Conservation (phyloP, 2,797 vertebrate genomes). For the Oceanodroma leucorhoa region DNA sequence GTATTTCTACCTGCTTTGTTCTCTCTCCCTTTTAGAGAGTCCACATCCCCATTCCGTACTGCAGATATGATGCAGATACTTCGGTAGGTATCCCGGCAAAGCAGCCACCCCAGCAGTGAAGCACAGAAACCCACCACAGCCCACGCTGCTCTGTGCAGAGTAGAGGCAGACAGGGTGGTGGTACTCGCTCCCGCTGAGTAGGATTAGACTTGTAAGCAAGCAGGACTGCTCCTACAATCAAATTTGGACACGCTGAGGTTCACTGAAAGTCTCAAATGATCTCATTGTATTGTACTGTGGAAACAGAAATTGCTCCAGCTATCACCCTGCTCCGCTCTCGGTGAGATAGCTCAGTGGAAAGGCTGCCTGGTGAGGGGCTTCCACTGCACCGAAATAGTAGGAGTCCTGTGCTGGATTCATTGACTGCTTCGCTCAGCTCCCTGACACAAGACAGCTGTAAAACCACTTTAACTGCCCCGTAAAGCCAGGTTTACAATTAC, state of each 20-base stretch:
- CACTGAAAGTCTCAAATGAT: background rate
- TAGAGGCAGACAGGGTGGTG: background rate
- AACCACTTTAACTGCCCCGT: background rate
- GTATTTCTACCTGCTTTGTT: background rate
- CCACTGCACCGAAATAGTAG: background rate
- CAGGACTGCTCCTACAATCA: background rate
- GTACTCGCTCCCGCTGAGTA: background rate
- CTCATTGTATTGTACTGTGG: background rate
- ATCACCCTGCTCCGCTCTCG: background rate
- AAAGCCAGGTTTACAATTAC: background rate
- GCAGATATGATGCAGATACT: background rate
- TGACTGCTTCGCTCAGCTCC: background rate
- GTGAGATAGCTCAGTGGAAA: background rate
- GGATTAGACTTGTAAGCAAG: background rate
- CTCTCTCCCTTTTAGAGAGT: background rate
- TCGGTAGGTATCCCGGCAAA: background rate
- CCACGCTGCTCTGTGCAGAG: background rate
- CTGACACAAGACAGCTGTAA: conserved; percentile 2
- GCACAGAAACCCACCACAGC: background rate
- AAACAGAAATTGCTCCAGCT: background rate
- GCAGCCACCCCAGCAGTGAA: background rate
- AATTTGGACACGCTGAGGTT: background rate
- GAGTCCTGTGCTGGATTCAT: background rate
- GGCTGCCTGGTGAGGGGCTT: background rate
- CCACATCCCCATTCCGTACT: background rate